A percentile compares a stretch with the other conserved stretches of the same genome.
Evolutionary conservation across 2,888 invertebrate genomes (phyloP).

Genomic region (Operophtera brumata): DNA sequence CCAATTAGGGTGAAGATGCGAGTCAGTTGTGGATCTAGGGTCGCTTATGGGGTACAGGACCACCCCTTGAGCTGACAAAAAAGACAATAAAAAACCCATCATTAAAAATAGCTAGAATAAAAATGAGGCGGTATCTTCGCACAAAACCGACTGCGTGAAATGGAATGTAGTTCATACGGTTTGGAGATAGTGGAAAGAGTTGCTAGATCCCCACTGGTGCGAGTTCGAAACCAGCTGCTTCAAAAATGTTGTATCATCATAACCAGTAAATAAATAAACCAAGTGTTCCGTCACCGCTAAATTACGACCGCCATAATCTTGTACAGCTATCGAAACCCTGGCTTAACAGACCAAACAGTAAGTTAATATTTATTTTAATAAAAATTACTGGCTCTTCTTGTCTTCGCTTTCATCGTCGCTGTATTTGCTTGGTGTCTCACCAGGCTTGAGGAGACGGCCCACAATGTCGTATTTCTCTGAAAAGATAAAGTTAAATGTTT

Average conservation of each 20-base stretch:
- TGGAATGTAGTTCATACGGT: too few species aligned
- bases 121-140: too few species aligned
- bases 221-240: too few species aligned
- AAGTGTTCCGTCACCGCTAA: background rate
- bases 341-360: background rate
- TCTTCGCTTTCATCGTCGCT: slow-evolving; percentile 67
- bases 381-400: slow-evolving; percentile 55
- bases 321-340: background rate
- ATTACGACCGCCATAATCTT: background rate
- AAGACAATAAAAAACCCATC: too few species aligned
- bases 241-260: background rate
- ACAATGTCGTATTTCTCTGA: slow-evolving; percentile 75
- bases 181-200: too few species aligned
- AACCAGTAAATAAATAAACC: background rate
- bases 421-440: slow-evolving; percentile 63
- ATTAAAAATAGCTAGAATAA: too few species aligned
- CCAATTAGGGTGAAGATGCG: too few species aligned
- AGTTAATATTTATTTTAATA: background rate
- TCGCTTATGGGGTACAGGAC: too few species aligned
- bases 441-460: slow-evolving; percentile 67
- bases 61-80: too few species aligned
- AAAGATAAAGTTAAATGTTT: slow-evolving; percentile 41
- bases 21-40: too few species aligned
- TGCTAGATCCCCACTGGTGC: too few species aligned
- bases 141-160: too few species aligned